A percentile compares a stretch with the other conserved stretches of the same genome.
These are phyloP conservation scores for Campylorhamphus procurvoides DNA, from an alignment of 2,113 vertebrate genomes.

Conservation along the genomic window DNA sequence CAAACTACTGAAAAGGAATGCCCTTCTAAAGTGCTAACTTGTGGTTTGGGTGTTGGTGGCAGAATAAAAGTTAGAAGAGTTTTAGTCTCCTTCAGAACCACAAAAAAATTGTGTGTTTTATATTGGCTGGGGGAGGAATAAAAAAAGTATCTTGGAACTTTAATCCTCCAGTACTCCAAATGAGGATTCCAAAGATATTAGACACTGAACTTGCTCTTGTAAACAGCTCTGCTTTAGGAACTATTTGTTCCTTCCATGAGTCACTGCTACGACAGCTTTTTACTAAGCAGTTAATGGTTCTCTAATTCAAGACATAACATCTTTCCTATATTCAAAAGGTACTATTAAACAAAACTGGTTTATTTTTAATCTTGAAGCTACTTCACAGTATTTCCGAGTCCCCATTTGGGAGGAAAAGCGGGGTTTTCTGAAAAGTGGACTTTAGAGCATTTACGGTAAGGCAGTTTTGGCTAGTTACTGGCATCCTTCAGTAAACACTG, in stretches of 20 bases:
- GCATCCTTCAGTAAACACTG: background rate
- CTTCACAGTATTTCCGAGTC: background rate
- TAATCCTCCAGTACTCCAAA: background rate
- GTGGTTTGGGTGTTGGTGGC: background rate
- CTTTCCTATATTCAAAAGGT: background rate
- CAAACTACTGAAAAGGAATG: background rate
- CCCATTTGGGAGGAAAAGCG: background rate
- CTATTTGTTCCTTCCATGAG: background rate
- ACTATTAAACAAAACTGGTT: background rate
- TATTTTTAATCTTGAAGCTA: background rate
- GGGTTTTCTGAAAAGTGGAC: conserved; percentile 15
- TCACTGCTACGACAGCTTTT: background rate
- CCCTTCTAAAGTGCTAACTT: background rate
- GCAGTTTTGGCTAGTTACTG: background rate
- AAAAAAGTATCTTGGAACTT: background rate
- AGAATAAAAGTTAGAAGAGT: background rate
- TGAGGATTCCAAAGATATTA: background rate
- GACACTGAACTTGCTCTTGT: background rate
- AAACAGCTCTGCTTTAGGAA: background rate
- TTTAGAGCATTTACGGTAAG: background rate
- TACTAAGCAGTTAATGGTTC: background rate
- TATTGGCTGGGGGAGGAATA: background rate
- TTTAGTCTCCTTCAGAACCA: background rate
- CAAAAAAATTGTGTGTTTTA: background rate
- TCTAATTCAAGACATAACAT: background rate